Percentiles rank a stretch among this genome's conserved stretches.
These are phyloP conservation scores for Tetranychus piercei DNA, from an alignment of 2,888 invertebrate genomes.

Conservation along the genomic window DNA sequence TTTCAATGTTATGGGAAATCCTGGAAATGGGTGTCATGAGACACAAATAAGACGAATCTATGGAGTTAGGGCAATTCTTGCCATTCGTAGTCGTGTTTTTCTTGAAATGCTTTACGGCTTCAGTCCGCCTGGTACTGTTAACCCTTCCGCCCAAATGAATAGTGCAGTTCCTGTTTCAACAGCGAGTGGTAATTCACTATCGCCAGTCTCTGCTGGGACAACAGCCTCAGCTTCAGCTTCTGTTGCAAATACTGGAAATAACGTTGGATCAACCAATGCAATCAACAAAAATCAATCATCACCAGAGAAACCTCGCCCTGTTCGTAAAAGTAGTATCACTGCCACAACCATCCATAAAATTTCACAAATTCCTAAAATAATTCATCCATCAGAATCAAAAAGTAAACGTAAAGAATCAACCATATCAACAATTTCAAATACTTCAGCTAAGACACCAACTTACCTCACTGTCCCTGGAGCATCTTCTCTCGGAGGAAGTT, in stretches of 20 bases:
- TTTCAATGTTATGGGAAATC: conserved; percentile 49
- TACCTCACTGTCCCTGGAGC: conserved; percentile 23
- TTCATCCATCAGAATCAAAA: conserved; percentile 17
- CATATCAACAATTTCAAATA: conserved; percentile 13
- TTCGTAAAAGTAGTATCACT: conserved; percentile 20
- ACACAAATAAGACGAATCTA: conserved; percentile 38
- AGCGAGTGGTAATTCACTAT: neutral
- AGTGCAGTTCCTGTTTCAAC: neutral
- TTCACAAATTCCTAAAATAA: conserved; percentile 22
- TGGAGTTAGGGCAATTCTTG: conserved; percentile 73
- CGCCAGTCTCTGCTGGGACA: neutral
- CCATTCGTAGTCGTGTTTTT: conserved; percentile 72
- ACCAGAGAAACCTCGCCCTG: conserved; percentile 7
- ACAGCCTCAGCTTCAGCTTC: neutral
- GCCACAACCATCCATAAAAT: conserved; percentile 20
- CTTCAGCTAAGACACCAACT: conserved; percentile 19
- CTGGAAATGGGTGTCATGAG: conserved; percentile 15
- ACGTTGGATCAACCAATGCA: neutral
- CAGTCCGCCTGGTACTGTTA: conserved; percentile 41
- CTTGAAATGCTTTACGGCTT: conserved; percentile 89
- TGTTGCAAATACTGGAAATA: neutral
- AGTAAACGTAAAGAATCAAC: conserved; percentile 20
- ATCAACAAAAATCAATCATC: neutral
- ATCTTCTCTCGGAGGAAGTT: conserved; percentile 16
- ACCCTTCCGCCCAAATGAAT: conserved; percentile 4